Conservation (phyloP, 2,888 invertebrate genomes). For the Stenchaetothrips biformis region DNA sequence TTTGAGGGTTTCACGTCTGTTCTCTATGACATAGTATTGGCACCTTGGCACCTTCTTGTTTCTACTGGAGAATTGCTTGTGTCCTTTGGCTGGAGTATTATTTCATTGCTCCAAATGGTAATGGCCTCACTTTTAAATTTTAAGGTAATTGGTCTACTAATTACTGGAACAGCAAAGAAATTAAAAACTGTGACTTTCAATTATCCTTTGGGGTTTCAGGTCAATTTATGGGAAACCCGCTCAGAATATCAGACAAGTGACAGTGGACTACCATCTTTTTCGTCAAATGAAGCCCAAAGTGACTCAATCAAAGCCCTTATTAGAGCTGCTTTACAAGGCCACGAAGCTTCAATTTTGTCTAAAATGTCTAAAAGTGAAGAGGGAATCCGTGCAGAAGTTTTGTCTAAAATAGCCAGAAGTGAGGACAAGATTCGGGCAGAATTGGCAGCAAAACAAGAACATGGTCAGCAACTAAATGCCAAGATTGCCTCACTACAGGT, state of each 20-base stretch:
- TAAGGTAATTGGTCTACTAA: background rate
- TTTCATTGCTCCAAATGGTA: constrained; percentile 2
- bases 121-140: background rate
- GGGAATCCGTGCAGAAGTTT: background rate
- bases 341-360: background rate
- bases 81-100: background rate
- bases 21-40: too few relatives aligned
- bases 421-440: background rate
- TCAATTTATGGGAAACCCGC: background rate
- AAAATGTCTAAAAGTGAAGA: background rate
- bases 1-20: background rate
- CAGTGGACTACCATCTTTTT: background rate
- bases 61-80: background rate
- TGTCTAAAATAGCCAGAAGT: background rate
- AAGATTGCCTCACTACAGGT: background rate
- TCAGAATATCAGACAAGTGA: background rate
- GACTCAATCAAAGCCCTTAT: background rate
- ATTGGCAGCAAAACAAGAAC: background rate
- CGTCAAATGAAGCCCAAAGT: background rate
- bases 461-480: background rate
- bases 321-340: background rate
- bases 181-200: background rate
- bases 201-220: background rate
- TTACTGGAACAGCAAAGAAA: too few relatives aligned
- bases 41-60: background rate